Percentiles rank a stretch among this genome's conserved stretches.
Conservation (phyloP, 2,888 invertebrate species). For the Incurvaria masculella region DNA sequence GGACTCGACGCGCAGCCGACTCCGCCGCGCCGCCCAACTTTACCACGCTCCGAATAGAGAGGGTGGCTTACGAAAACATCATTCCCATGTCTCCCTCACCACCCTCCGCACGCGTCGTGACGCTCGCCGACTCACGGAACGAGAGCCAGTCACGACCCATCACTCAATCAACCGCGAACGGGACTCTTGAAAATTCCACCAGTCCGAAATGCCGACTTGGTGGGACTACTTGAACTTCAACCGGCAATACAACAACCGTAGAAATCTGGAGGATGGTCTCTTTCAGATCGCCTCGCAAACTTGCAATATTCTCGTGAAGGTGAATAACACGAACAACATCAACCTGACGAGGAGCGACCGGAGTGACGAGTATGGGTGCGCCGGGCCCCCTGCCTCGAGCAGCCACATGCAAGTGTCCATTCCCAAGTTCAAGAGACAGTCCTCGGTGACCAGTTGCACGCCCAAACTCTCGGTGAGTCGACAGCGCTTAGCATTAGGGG, state of each 20-base stretch:
- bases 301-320: constrained; percentile 73
- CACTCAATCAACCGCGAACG: too few species aligned
- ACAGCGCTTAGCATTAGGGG: not conserved
- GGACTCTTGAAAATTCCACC: too few species aligned
- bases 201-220: constrained; percentile 57
- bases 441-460: constrained; percentile 52
- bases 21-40: too few species aligned
- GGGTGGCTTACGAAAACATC: not conserved
- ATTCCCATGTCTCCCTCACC: not conserved
- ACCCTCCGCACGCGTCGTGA: not conserved
- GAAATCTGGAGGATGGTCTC: constrained; percentile 70
- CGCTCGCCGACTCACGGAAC: not conserved
- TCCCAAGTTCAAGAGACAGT: constrained; percentile 51
- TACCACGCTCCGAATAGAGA: too few species aligned
- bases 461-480: constrained; percentile 60
- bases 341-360: constrained; percentile 63
- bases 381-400: constrained; percentile 38
- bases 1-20: too few species aligned
- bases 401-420: constrained; percentile 54
- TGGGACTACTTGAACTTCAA: constrained; percentile 60
- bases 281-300: constrained; percentile 78
- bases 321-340: constrained; percentile 72
- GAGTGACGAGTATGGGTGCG: constrained; percentile 60
- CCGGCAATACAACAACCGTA: constrained; percentile 49
- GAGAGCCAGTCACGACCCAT: too few species aligned